phyloP scores from a whole-genome alignment of 2,113 vertebrate species.

The Holacanthus passer region DNA sequence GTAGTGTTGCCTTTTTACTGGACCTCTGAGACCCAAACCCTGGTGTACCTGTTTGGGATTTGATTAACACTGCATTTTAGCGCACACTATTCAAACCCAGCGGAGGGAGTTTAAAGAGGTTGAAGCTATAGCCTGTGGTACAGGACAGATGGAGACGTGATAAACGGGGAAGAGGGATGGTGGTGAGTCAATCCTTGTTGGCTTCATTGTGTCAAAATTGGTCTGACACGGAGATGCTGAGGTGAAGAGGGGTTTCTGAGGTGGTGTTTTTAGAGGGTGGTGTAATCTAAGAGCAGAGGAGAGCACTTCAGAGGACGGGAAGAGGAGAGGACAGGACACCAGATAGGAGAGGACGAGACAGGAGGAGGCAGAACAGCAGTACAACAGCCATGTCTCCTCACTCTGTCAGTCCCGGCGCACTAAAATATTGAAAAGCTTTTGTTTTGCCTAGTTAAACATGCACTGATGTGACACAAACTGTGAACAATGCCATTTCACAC shows the following conservation, averaged over 20 bases:
- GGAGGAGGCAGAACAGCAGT: conserved; percentile 61
- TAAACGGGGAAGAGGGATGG: conserved; percentile 49
- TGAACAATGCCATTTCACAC: conserved; percentile 82
- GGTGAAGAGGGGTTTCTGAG: conserved; percentile 23
- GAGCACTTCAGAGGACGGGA: conserved; percentile 48
- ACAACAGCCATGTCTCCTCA: conserved; percentile 57
- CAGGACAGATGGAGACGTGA: conserved; percentile 64
- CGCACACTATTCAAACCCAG: conserved; percentile 41
- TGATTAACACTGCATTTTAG: conserved; percentile 67
- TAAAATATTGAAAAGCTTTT: conserved; percentile 87
- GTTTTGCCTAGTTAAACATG: conserved; percentile 86
- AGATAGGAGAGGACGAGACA: conserved; percentile 51
- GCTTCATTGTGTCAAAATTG: conserved; percentile 26
- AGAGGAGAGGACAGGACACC: conserved; percentile 55
- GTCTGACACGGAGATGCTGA: conserved; percentile 31
- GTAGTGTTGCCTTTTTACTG: conserved; percentile 61
- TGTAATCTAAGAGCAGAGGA: conserved; percentile 61
- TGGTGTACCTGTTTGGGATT: conserved; percentile 60
- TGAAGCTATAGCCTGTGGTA: conserved; percentile 39
- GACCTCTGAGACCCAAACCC: conserved; percentile 64
- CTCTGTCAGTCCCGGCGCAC: conserved; percentile 59
- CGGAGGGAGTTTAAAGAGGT: conserved; percentile 44
- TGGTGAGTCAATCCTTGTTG: conserved; percentile 50
- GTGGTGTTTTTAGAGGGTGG: conserved; percentile 5
- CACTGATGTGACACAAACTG: conserved; percentile 86